Evolutionary conservation across 2,113 vertebrate genomes (phyloP).

Genomic region (Rhadina sibilatrix): DNA sequence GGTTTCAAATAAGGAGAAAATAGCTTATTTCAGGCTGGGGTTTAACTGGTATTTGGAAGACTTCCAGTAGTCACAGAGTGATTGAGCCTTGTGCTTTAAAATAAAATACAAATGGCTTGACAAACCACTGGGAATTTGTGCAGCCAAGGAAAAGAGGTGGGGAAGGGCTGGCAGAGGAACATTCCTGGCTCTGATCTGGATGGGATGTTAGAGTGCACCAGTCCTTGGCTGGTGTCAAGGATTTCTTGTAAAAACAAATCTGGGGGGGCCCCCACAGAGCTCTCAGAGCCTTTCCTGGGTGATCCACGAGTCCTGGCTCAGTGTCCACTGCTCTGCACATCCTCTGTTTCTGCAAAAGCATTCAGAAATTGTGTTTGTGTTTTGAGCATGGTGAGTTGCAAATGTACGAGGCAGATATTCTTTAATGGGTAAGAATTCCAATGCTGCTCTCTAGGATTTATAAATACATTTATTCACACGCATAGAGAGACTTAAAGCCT

Average conservation of each 20-base stretch:
- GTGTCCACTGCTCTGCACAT: neutral
- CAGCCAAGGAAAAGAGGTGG: neutral
- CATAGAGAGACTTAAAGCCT: neutral
- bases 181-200: neutral
- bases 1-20: neutral
- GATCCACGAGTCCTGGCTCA: neutral
- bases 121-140: neutral
- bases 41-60: conserved; percentile 48
- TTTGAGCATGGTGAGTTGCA: neutral
- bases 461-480: neutral
- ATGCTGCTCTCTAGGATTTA: neutral
- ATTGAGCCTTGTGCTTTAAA: conserved; percentile 14
- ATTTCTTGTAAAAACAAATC: neutral
- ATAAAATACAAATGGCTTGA: conserved; percentile 9
- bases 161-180: neutral
- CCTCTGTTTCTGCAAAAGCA: neutral
- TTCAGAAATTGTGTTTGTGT: neutral
- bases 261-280: neutral
- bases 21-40: neutral
- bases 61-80: neutral
- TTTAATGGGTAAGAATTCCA: neutral
- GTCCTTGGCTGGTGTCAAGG: neutral
- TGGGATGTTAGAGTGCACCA: neutral
- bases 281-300: neutral
- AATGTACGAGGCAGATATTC: fast-evolving